Evolutionary conservation across 2,797 vertebrate species (phyloP).

Genomic region (Eulemur mongoz): DNA sequence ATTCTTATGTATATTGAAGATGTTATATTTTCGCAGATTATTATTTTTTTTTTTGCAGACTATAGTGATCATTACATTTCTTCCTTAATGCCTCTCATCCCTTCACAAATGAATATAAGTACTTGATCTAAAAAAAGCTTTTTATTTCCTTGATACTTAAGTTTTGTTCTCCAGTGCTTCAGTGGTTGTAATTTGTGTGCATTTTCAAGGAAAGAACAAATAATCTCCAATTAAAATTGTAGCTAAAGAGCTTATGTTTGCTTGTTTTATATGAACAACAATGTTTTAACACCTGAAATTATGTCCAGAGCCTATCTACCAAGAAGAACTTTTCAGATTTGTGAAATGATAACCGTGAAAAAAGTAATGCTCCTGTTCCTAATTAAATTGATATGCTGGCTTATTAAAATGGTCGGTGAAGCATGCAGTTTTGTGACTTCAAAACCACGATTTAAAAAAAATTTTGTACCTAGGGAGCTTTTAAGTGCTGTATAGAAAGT

Average conservation of each 20-base stretch:
- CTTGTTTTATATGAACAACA: not conserved
- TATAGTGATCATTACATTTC: not conserved
- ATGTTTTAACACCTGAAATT: not conserved
- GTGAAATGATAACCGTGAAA: not conserved
- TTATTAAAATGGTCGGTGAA: not conserved
- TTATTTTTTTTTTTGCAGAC: not conserved
- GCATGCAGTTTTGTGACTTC: not conserved
- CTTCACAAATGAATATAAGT: not conserved
- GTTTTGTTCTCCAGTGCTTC: not conserved
- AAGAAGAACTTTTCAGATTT: not conserved
- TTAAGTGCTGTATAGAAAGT: not conserved
- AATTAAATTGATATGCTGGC: not conserved
- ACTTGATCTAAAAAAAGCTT: not conserved
- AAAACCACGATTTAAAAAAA: not conserved
- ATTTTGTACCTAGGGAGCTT: not conserved
- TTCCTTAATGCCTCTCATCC: not conserved
- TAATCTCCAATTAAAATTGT: not conserved
- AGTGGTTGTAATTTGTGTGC: not conserved
- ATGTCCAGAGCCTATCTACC: not conserved
- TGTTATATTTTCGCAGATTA: not conserved
- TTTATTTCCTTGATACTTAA: not conserved
- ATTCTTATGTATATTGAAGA: not conserved
- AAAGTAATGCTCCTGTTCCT: not conserved
- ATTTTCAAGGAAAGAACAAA: conserved; percentile 10
- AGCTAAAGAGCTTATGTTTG: not conserved